Evolutionary conservation across 2,888 invertebrate species (phyloP), one percentile per base, ranked within the genome.

Genomic region (Caenorhabditis imperialis): DNA sequence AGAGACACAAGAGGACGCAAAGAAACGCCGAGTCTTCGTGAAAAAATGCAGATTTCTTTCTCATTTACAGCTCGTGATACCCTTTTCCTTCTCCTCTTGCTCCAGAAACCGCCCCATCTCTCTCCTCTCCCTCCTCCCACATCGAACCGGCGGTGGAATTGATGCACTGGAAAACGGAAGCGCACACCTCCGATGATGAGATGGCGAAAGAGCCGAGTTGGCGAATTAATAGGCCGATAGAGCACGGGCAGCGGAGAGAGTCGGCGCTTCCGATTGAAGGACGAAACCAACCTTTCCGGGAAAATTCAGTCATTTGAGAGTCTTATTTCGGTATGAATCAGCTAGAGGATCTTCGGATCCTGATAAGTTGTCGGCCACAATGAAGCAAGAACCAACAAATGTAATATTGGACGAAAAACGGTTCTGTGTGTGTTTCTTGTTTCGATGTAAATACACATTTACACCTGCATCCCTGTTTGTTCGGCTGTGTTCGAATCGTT

Each of bases 21-120:
- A 37, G 30, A 23, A 37, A 10, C 23, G 22, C 33, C 12, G 25
- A n/a, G 30, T 23, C 7, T 10, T 14, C 5, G 4, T 16, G 16
- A 37, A 30, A 54, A 55, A 55, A 48, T 48, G 23, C 48, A 48
- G 55, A 48, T 55, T 47, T 53, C 53, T 53, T 61, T 42, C 51
- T 55, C 48, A 65, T 65, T 55, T 40, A 55, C 48, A 55, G 63
- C 55, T 55, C 63, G 55, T 48, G 42, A 40, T 44, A 45, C 25
- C 53, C 50, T 20, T 50, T 35, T 35, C 18, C 35, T 30, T 35
- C n/a, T 7, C 30, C 33, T 14, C 33, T 4, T 27, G 12, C 20
- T 16, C 18, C 10, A 22, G 44, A 44, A 22, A 23, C 16, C 44
- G 22, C 33, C 33, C 48, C 18, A 16, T 40, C 40, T 40, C 23